A percentile compares a stretch with the other conserved stretches of the same genome.
phyloP scores from a whole-genome alignment of 2,113 vertebrate genomes.

The Agapornis roseicollis region DNA sequence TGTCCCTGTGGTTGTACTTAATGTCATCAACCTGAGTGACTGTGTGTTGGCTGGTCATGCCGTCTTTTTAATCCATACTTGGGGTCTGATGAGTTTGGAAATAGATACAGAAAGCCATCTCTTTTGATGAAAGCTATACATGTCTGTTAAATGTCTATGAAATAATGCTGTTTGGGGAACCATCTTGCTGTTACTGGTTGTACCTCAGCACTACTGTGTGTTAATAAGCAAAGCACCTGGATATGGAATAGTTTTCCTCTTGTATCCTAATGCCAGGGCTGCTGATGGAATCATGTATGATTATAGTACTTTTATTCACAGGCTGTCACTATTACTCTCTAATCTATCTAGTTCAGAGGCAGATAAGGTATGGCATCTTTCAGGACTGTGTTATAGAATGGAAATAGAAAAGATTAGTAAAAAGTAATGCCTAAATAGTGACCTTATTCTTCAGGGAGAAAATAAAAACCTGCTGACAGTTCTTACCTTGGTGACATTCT shows the following conservation, averaged over 20 bases:
- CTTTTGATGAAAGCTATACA: background rate
- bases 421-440: conserved; percentile 27
- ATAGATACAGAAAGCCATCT: background rate
- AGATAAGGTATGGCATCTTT: conserved; percentile 14
- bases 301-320: background rate
- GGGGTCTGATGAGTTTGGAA: background rate
- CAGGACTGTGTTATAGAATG: background rate
- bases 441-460: conserved; percentile 31
- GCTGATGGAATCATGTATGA: background rate
- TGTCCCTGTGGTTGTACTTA: no score
- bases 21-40: background rate
- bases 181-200: background rate
- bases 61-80: background rate
- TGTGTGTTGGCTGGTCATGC: background rate
- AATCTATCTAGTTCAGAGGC: conserved; percentile 7
- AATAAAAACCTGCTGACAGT: conserved; percentile 52
- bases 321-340: conserved; percentile 8
- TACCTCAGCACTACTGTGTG: background rate
- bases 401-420: conserved; percentile 30
- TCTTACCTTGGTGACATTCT: conserved; percentile 48
- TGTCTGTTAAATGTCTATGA: background rate
- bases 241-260: background rate
- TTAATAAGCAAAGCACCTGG: background rate
- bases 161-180: background rate
- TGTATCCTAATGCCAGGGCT: background rate